Conservation (phyloP, 2,797 vertebrate species). For the Neosalanx taihuensis region DNA sequence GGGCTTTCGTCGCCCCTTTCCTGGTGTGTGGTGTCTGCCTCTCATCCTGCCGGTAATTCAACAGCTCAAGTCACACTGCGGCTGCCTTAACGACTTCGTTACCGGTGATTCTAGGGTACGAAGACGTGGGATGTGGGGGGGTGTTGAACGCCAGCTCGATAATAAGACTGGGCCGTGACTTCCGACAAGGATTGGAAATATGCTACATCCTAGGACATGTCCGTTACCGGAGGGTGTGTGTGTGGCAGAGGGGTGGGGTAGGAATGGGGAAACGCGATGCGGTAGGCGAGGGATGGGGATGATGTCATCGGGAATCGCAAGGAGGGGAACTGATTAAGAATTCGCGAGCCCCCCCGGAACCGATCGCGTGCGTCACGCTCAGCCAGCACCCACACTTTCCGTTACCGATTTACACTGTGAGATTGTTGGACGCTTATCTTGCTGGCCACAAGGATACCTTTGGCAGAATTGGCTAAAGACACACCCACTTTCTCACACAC, state of each 20-base stretch:
- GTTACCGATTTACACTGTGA: constrained; percentile 41
- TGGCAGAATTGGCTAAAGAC: constrained; percentile 24
- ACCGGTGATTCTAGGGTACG: constrained; percentile 7
- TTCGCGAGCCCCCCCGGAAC: constrained; percentile 34
- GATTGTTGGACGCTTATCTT: background rate
- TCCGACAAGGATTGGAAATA: constrained; percentile 22
- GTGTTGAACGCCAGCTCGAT: background rate
- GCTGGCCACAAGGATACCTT: constrained; percentile 4
- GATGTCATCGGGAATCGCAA: constrained; percentile 73
- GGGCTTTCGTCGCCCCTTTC: constrained; percentile 41
- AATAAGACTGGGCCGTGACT: constrained; percentile 10
- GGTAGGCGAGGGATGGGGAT: constrained; percentile 62
- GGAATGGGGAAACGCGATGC: constrained; percentile 55
- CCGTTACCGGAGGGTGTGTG: constrained; percentile 22
- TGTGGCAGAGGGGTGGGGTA: constrained; percentile 56
- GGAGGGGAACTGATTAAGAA: constrained; percentile 55
- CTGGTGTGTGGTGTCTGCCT: constrained; percentile 54
- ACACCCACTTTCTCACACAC: constrained; percentile 6
- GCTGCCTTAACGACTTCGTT: constrained; percentile 55
- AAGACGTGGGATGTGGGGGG: background rate
- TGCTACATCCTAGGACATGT: constrained; percentile 33
- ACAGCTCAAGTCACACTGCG: constrained; percentile 52
- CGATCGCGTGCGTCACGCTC: constrained; percentile 40
- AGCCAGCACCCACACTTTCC: constrained; percentile 56
- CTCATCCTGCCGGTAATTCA: constrained; percentile 59